Base-by-base conservation (phyloP, 2,113 vertebrate genomes). In the Micromys minutus region DNA sequence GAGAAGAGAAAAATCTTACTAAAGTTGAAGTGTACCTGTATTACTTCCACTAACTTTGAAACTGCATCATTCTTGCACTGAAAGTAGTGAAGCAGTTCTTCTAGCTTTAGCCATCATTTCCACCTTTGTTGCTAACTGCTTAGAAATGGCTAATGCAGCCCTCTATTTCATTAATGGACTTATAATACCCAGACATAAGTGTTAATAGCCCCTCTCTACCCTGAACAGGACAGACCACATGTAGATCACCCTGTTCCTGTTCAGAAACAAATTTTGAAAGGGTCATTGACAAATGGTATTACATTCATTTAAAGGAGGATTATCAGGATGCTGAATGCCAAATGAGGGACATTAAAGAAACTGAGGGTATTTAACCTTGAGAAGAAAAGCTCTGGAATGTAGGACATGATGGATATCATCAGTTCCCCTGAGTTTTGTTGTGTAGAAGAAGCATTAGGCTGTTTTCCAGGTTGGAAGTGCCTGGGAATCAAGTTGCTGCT, bases 361-460 rank as follows among this genome's bases (percentile, higher is more conserved):
- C 86, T 90, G 76, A 95, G 34, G 65, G 94, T 97, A 61, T 94
- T 97, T 97, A 97, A 97, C 97, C 97, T 97, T 97, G 96, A 96
- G 85, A 92, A 90, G 75, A 83, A 97, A 96, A 92, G 75, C 90
- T 85, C 65, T 93, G 36, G 72, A 69, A 97, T 91, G 80, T 47
- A 55, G 96, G 42, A 89, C 5, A 0, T 94, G 94, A 96, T 91
- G 39, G 92, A 94, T 77, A 71, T 91, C 81, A 94, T 92, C 87
- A 93, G 93, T 95, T 94, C 93, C 50, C 67, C 90, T 11, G 94
- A 92, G 72, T 57, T 94, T 86, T 88, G 92, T 93, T 89, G 7
- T 50, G 52, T 92, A 72, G 87, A 94, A 95, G 45, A 90, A 47
- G 71, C 52, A 90, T 87, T 45, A 50, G 63, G 65, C 85, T 74